Base-by-base conservation (phyloP, 2,888 invertebrate species). In the Watsonalla cultraria region DNA sequence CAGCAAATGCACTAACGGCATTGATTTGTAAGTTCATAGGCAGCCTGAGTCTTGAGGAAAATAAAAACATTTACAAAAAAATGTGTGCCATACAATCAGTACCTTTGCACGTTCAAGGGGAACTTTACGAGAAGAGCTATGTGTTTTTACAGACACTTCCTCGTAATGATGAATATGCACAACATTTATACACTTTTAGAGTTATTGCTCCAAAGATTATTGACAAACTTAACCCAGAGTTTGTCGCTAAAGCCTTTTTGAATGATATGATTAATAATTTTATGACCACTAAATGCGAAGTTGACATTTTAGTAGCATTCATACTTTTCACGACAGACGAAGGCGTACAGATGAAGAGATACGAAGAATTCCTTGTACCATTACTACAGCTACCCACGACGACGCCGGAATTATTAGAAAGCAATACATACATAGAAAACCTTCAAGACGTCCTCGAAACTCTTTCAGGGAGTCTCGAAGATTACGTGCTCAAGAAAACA, bases 1-100 rank as follows among this genome's bases (percentile, higher is more conserved):
- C 68, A 53, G 63, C 70, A 7, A 52, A 61, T 39, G 65, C 71
- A 48, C 55, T 80, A 7, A 84, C 82, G 80, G 64, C 72, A 39
- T 60, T 84, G 37, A 59, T 84, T 50, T 70, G 75, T 54, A 59
- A 72, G 45, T 84, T 85, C 58, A 78, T 86, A 45, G 72, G 82
- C 35, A 78, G 78, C 56, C 63, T 86, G 54, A 70, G 74, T 14
- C 72, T 72, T 54, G 66, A 76, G 55, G 86, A 86, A 71, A 78
- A 84, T 60, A 73, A 77, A 56, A 66, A 65, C 54, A 74, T 84
- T 51, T 86, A 84, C 55, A 64, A 75, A 33, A 61, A 73, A 47
- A 57, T 86, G 47, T 49, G 60, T 47, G 34, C 67, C 7, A 68
- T 80, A 4, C 45, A 66, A 42, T 48, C 74, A 15, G 60, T 84